phyloP scores from a whole-genome alignment of 2,113 vertebrate species.

The Hyperopisus bebe region DNA sequence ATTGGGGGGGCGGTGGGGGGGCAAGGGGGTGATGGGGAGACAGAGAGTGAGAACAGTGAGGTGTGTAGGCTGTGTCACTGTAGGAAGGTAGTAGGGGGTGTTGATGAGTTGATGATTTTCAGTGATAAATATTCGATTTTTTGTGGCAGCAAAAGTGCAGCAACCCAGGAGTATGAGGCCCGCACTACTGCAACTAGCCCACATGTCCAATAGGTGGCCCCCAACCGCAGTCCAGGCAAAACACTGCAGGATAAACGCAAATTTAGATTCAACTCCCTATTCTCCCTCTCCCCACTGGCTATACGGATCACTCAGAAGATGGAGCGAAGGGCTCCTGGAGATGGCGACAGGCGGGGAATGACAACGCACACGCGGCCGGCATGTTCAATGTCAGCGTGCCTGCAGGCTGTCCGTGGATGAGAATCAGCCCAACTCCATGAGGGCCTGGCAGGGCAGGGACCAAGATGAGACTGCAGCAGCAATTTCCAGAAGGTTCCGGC shows the following conservation, averaged over 20 bases:
- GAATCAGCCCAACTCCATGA: neutral
- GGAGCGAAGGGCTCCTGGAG: too few species aligned
- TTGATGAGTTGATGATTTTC: neutral
- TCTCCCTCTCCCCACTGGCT: neutral
- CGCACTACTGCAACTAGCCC: neutral
- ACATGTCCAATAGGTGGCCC: neutral
- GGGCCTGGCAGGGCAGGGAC: neutral
- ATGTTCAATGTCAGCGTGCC: neutral
- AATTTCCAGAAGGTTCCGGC: neutral
- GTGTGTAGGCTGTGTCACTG: neutral
- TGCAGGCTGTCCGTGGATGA: neutral
- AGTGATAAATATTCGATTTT: neutral
- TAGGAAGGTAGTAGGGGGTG: neutral
- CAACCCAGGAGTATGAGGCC: neutral
- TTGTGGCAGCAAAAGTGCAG: neutral
- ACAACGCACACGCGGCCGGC: neutral
- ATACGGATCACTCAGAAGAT: neutral
- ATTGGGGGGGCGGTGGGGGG: neutral
- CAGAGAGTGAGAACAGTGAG: neutral
- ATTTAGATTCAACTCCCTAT: neutral
- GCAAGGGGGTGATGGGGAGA: slow-evolving; percentile 20
- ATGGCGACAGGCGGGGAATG: neutral
- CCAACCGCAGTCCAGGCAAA: neutral
- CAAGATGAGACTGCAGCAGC: neutral
- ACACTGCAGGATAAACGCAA: neutral